A percentile compares a stretch with the other conserved stretches of the same genome.
phyloP scores from a whole-genome alignment of 2,888 invertebrate genomes.

The Mycalesis mineus region DNA sequence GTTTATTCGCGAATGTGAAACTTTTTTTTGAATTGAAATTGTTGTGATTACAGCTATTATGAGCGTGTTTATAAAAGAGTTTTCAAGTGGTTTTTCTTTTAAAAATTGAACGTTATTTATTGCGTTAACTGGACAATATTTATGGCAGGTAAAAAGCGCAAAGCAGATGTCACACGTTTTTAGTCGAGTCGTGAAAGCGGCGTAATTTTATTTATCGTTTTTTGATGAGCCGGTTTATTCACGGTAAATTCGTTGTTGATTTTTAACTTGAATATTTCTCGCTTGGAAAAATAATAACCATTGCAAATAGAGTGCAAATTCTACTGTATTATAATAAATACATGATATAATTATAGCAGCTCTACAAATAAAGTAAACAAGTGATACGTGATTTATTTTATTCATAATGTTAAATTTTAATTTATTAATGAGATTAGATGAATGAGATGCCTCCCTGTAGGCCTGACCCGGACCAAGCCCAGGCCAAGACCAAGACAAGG shows the following conservation, averaged over 20 bases:
- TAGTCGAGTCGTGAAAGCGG: conserved; percentile 57
- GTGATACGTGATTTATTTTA: too few relatives aligned
- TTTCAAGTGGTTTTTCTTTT: conserved; percentile 30
- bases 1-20: conserved; percentile 69
- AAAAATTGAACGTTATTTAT: conserved; percentile 38
- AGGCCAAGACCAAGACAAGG: too few relatives aligned
- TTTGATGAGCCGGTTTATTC: conserved; percentile 70
- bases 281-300: not conserved
- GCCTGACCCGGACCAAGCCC: too few relatives aligned
- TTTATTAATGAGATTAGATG: too few relatives aligned
- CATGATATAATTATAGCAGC: too few relatives aligned
- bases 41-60: conserved; percentile 43
- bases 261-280: conserved; percentile 5
- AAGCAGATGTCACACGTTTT: conserved; percentile 57
- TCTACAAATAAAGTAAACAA: too few relatives aligned
- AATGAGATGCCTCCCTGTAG: too few relatives aligned
- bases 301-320: not conserved
- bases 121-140: conserved; percentile 58
- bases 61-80: conserved; percentile 41
- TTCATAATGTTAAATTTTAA: too few relatives aligned
- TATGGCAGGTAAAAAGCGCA: conserved; percentile 57
- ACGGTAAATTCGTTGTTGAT: conserved; percentile 28
- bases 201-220: conserved; percentile 74
- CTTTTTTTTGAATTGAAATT: conserved; percentile 49
- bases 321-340: too few relatives aligned